These are phyloP conservation scores for Ectropis grisescens DNA, from an alignment of 1,140 invertebrate species.

Conservation along the genomic window DNA sequence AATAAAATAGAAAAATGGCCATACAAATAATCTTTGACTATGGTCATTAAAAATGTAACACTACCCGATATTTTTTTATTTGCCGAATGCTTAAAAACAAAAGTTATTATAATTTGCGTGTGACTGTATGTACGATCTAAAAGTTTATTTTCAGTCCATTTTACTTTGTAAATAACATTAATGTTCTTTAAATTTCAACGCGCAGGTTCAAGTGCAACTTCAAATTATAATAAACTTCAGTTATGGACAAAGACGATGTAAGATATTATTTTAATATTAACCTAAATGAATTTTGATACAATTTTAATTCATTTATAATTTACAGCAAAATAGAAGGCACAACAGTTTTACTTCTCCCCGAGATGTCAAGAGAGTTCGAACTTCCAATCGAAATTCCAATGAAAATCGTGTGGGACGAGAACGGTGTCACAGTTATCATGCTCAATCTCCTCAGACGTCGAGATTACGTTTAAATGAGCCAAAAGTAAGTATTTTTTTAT, in stretches of 20 bases:
- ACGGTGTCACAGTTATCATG: constrained; percentile 46
- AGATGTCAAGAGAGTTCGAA: no score
- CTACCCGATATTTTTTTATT: no score
- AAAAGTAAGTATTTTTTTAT: constrained; percentile 13
- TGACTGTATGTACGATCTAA: no score
- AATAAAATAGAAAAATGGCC: no score
- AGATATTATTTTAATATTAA: background rate
- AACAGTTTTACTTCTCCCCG: constrained; percentile 49
- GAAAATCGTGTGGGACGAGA: constrained; percentile 43
- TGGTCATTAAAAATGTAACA: no score
- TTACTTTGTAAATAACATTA: background rate
- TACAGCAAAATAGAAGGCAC: constrained; percentile 38
- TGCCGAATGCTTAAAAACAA: no score
- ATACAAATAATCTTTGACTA: no score
- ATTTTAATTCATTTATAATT: constrained; percentile 7
- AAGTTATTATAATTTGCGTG: no score
- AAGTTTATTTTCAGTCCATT: background rate
- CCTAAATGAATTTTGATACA: constrained; percentile 17
- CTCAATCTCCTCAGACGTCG: constrained; percentile 21
- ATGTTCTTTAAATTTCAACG: background rate
- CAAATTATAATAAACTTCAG: no score
- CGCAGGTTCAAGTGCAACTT: background rate
- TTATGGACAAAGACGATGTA: no score
- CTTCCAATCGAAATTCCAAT: constrained; percentile 23
- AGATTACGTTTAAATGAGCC: constrained; percentile 6